phyloP scores from a whole-genome alignment of 2,113 vertebrate species.

The Amblyornis subalaris region DNA sequence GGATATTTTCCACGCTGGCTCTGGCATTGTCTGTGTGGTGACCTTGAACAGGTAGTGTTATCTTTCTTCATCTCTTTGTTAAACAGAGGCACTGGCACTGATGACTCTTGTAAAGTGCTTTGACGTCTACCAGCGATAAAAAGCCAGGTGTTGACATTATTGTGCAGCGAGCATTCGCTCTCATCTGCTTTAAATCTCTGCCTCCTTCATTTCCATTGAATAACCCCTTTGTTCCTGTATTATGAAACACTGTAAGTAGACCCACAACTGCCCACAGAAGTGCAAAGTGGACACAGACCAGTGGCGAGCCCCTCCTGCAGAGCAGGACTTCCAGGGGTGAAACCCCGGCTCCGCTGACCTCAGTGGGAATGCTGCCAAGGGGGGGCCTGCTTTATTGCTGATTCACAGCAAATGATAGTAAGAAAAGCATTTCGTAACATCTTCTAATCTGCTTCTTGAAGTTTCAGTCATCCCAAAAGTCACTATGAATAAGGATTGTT shows the following conservation, averaged over 20 bases:
- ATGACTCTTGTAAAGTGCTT: background rate
- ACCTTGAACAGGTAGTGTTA: constrained; percentile 1
- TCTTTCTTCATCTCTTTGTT: background rate
- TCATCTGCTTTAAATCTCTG: constrained; percentile 43
- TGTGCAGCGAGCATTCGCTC: background rate
- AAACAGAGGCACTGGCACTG: background rate
- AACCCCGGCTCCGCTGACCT: background rate
- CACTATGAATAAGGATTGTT: background rate
- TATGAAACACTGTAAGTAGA: constrained; percentile 1
- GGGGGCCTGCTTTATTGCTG: background rate
- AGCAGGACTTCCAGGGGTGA: background rate
- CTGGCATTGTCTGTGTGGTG: background rate
- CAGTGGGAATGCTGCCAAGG: background rate
- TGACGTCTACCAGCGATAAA: background rate
- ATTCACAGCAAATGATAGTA: background rate
- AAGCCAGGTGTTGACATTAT: constrained; percentile 25
- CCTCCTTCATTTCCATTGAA: background rate
- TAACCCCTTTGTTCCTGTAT: constrained; percentile 26
- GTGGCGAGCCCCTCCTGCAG: background rate
- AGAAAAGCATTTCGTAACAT: background rate
- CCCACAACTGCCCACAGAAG: background rate
- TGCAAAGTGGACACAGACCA: background rate
- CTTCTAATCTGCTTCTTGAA: constrained; percentile 3
- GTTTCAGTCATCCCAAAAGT: constrained; percentile 31
- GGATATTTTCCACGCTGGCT: background rate